Evolutionary conservation across 2,113 vertebrate genomes (phyloP), one percentile per base, ranked within the genome.

Genomic region (Benthochromis sp.): DNA sequence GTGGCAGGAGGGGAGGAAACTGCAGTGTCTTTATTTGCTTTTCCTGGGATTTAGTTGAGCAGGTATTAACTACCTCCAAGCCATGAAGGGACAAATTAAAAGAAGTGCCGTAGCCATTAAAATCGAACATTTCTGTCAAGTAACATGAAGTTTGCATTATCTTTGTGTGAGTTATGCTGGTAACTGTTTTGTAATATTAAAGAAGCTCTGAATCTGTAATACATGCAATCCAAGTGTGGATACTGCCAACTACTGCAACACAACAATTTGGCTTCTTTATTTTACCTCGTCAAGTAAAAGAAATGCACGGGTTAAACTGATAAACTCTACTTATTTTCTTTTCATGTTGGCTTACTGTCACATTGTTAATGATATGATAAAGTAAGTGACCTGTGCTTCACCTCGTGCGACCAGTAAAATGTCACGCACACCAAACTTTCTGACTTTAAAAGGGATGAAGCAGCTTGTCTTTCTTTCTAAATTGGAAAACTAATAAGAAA

Each of bases 51-150:
- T 97, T 98, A 98, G 95, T 97, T 97, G 97, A 98, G 96, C 97
- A 98, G 97, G 97, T 98, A 98, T 99, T 98, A 98, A 98, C 97
- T 97, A 98, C 97, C 97, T 97, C 97, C 95, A 97, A 97, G 97
- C 96, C 97, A 97, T 97, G 97, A 78, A 98, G 97, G 96, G 96
- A 96, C 96, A 97, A 97, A 98, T 98, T 98, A 98, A 98, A 96
- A 98, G 95, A 97, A 97, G 95, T 96, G 85, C 96, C 97, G 97
- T 12, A 34, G 97, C 97, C 97, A 98, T 97, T 98, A 97, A 98
- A 97, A 94, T 96, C 96, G 97, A 98, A 96, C 97, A 97, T 97
- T 98, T 97, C 96, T 95, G 96, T 97, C 97, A 88, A 97, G 96
- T 94, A 96, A 96, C 96, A 96, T 96, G 96, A 97, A 97, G 97